phyloP scores from a whole-genome alignment of 1,140 invertebrate species.

The Wasmannia auropunctata region DNA sequence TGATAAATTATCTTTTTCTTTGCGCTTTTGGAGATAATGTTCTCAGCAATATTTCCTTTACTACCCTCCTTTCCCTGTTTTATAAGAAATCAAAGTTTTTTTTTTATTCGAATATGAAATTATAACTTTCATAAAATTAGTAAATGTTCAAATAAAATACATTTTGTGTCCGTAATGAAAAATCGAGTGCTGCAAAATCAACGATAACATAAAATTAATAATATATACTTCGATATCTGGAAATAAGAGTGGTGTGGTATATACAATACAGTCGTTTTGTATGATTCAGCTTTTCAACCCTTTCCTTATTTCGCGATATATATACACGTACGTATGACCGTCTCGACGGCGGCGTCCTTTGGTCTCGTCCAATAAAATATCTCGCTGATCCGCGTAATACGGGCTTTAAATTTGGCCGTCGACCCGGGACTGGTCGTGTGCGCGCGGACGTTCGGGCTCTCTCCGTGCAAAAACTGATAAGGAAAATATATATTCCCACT shows the following conservation, averaged over 20 bases:
- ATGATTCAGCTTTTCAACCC: background rate
- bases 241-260: background rate
- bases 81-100: background rate
- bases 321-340: background rate
- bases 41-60: background rate
- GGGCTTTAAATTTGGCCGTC: slow-evolving; percentile 61
- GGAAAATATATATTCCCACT: slow-evolving; percentile 69
- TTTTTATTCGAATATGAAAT: background rate
- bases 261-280: background rate
- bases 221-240: background rate
- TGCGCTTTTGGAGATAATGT: background rate
- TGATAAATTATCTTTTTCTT: background rate
- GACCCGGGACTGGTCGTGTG: slow-evolving; percentile 7
- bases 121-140: background rate
- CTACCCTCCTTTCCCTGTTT: too few relatives aligned
- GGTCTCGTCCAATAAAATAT: slow-evolving; percentile 40
- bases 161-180: background rate
- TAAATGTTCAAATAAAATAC: background rate
- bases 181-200: background rate
- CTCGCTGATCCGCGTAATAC: slow-evolving; percentile 52
- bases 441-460: background rate
- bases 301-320: background rate
- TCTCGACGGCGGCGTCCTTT: slow-evolving; percentile 2
- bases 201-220: background rate
- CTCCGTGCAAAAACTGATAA: slow-evolving; percentile 70